Conservation (phyloP, 2,113 vertebrate genomes). For the Albula glossodonta region DNA sequence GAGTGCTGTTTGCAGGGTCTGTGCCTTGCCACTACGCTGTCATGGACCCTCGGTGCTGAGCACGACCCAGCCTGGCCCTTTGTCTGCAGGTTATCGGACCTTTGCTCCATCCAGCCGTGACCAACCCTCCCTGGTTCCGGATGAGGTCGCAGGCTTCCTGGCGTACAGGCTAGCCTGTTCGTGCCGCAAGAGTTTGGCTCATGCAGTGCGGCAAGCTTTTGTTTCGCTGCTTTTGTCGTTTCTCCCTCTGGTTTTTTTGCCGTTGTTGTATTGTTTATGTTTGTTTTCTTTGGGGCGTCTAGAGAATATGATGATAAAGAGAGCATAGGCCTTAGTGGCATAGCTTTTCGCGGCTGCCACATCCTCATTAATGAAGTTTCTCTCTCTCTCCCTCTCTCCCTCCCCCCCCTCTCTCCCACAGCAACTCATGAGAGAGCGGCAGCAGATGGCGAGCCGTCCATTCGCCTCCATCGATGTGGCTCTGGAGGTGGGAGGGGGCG, state of each 20-base stretch:
- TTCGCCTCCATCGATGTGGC: slow-evolving; percentile 95
- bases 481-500: slow-evolving; percentile 81
- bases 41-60: not conserved
- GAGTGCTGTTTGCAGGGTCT: not conserved
- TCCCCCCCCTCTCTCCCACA: slow-evolving; percentile 54
- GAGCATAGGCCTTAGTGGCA: slow-evolving; percentile 20
- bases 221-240: not conserved
- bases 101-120: not conserved
- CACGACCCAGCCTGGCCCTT: not conserved
- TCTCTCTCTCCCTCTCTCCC: not conserved
- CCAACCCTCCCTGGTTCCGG: not conserved
- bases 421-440: slow-evolving; percentile 98
- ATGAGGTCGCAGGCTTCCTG: not conserved
- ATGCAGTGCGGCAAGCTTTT: not conserved
- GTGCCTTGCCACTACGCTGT: not conserved
- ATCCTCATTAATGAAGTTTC: slow-evolving; percentile 51
- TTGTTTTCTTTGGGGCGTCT: slow-evolving; percentile 35
- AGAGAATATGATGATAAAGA: slow-evolving; percentile 46
- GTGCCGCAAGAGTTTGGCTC: not conserved
- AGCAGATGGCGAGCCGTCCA: slow-evolving; percentile 99
- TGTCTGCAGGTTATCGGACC: not conserved
- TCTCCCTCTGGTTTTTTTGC: not conserved
- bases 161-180: not conserved
- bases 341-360: slow-evolving; percentile 53
- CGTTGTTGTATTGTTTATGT: not conserved